These are phyloP conservation scores for Anorthoa munda DNA, from an alignment of 2,888 invertebrate species.

Conservation along the genomic window DNA sequence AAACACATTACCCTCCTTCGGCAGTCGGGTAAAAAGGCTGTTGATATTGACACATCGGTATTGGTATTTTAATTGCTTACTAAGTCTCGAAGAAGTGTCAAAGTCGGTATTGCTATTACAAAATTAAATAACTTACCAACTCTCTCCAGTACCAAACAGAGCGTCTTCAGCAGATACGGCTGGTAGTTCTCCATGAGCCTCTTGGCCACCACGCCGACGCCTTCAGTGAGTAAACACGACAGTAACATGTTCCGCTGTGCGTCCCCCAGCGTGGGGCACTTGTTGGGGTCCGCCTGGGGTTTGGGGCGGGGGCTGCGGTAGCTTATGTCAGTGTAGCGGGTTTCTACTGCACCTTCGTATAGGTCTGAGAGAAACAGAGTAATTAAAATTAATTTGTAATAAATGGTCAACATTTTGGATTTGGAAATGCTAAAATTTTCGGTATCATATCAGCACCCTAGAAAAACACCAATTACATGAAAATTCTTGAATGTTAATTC, in stretches of 20 bases:
- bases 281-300: constrained; percentile 53
- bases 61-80: too few relatives aligned
- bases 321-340: constrained; percentile 84
- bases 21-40: too few relatives aligned
- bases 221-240: constrained; percentile 93
- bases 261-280: constrained; percentile 76
- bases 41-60: too few relatives aligned
- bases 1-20: too few relatives aligned
- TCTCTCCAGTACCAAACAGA: constrained; percentile 93
- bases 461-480: neutral
- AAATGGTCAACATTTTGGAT: neutral
- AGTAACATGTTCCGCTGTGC: constrained; percentile 93
- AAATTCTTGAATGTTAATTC: too few relatives aligned
- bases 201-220: constrained; percentile 92
- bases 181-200: constrained; percentile 90
- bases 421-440: neutral
- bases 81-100: too few relatives aligned
- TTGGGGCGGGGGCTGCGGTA: constrained; percentile 69
- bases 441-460: neutral
- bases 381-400: neutral
- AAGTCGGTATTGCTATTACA: too few relatives aligned
- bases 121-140: constrained; percentile 88
- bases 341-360: constrained; percentile 85
- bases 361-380: constrained; percentile 72
- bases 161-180: constrained; percentile 91